phyloP scores from a whole-genome alignment of 2,113 vertebrate genomes.

The Lophura nycthemera region DNA sequence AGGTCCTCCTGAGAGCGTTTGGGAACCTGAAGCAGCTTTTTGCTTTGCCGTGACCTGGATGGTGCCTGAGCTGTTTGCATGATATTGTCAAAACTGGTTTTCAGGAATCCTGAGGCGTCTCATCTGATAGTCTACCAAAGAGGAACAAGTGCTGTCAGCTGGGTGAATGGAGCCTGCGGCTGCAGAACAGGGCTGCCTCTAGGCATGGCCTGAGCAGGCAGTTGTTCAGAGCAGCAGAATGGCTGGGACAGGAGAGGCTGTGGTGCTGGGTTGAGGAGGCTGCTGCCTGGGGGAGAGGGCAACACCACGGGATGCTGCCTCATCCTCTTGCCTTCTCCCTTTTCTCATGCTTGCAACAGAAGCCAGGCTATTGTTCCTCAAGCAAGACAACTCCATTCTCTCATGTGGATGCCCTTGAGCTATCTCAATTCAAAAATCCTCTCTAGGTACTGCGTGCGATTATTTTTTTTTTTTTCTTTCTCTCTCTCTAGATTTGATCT shows the following conservation, averaged over 20 bases:
- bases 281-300: not conserved
- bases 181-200: not conserved
- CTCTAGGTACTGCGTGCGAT: not conserved
- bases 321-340: not conserved
- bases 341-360: not conserved
- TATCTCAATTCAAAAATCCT: not conserved
- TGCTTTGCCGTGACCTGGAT: not conserved
- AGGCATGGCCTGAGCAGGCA: not conserved
- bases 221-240: not conserved
- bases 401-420: not conserved
- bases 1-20: not conserved
- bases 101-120: not conserved
- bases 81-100: not conserved
- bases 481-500: not conserved
- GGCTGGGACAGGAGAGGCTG: not conserved
- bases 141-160: not conserved
- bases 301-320: accelerated
- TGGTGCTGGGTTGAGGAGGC: not conserved
- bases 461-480: not conserved
- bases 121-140: not conserved
- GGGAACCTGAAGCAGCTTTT: not conserved
- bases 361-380: not conserved
- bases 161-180: not conserved
- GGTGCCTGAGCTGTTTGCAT: not conserved
- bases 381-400: not conserved